Evolutionary conservation across 2,113 vertebrate genomes (phyloP).

Genomic region (Cyphomyrus discorhynchus): DNA sequence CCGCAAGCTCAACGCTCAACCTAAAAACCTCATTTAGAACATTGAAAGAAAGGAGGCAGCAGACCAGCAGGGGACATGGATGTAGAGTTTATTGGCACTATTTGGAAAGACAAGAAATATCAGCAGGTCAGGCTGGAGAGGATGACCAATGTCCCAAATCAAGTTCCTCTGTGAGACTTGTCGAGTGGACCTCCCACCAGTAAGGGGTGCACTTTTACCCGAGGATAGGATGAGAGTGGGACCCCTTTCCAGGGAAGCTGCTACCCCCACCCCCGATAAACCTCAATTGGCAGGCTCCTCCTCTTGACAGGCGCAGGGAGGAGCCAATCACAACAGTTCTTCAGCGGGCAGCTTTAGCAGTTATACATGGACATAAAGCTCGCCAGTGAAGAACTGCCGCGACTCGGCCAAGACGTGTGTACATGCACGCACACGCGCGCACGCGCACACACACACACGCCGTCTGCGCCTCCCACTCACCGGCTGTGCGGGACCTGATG

Average conservation of each 20-base stretch:
- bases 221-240: neutral
- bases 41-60: neutral
- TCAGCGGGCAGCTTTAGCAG: slow-evolving; percentile 99
- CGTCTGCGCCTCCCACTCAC: neutral
- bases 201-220: neutral
- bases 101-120: neutral
- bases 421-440: neutral
- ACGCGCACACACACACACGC: neutral
- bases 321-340: slow-evolving; percentile 99
- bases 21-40: neutral
- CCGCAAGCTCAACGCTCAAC: neutral
- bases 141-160: neutral
- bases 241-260: neutral
- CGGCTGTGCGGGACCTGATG: slow-evolving; percentile 3
- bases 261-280: neutral
- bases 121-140: neutral
- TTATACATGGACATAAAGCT: slow-evolving; percentile 95
- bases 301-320: slow-evolving; percentile 58
- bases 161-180: neutral
- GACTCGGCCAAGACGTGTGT: slow-evolving; percentile 72
- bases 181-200: neutral
- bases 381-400: slow-evolving; percentile 99
- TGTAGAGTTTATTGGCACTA: neutral
- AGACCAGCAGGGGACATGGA: neutral
- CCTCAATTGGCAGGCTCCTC: neutral